Evolutionary conservation across 2,797 vertebrate species (phyloP).

Genomic region (Anguilla megastoma): DNA sequence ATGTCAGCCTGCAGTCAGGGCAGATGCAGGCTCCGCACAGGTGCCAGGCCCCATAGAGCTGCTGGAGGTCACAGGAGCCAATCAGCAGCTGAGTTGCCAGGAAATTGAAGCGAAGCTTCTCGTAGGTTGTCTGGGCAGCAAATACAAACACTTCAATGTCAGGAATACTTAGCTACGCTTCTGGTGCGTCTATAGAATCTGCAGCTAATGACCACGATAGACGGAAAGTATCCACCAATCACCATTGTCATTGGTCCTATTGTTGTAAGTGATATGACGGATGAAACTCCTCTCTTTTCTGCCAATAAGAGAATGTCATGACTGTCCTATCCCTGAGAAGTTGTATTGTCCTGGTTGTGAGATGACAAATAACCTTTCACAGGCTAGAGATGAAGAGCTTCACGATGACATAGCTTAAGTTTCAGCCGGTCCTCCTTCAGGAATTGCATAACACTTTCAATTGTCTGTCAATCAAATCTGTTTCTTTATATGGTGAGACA

Average conservation of each 20-base stretch:
- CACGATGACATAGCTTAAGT: background rate
- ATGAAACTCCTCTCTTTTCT: background rate
- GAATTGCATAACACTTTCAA: background rate
- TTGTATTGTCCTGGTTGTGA: background rate
- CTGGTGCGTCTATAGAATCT: background rate
- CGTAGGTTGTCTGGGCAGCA: background rate
- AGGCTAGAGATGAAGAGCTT: background rate
- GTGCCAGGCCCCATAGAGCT: conserved; percentile 5
- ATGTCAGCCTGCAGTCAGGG: background rate
- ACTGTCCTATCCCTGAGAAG: background rate
- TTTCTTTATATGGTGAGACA: background rate
- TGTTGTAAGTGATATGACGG: background rate
- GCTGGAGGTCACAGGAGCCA: conserved; percentile 12
- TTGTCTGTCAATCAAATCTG: background rate
- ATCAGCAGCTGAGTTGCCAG: conserved; percentile 19
- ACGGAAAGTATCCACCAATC: background rate
- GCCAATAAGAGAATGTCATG: background rate
- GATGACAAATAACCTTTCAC: background rate
- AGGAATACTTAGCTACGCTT: background rate
- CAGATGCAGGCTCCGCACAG: background rate
- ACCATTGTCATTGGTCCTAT: background rate
- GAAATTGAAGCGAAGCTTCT: conserved; percentile 1
- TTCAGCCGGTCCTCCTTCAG: background rate
- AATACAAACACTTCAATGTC: background rate
- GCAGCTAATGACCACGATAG: background rate